Evolutionary conservation across 2,888 invertebrate species (phyloP).

Genomic region (Pegoplata infirma): DNA sequence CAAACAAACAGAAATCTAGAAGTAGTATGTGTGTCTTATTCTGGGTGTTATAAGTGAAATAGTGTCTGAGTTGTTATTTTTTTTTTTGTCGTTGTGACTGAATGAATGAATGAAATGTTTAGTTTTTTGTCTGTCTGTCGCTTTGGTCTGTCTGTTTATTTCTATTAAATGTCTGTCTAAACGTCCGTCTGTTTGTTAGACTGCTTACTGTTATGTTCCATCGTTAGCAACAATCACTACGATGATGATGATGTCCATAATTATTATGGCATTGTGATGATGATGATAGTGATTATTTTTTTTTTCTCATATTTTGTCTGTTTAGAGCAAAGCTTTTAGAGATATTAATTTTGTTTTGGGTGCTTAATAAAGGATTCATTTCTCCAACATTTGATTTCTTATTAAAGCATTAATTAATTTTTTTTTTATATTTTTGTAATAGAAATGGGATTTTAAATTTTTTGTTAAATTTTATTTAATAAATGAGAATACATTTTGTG

Average conservation of each 20-base stretch:
- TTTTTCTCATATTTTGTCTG: slow-evolving; percentile 2
- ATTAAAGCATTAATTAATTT: too few species aligned
- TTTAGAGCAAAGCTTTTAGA: slow-evolving; percentile 26
- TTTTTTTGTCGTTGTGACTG: slow-evolving; percentile 2
- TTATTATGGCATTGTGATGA: slow-evolving; percentile 18
- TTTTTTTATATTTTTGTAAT: too few species aligned
- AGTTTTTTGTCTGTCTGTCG: neutral
- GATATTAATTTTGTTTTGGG: slow-evolving; percentile 41
- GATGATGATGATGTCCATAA: slow-evolving; percentile 34
- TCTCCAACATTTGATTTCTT: neutral
- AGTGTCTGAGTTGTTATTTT: slow-evolving; percentile 34
- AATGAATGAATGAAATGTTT: slow-evolving; percentile 29
- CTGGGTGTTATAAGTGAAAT: slow-evolving; percentile 45
- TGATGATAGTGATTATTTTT: slow-evolving; percentile 31
- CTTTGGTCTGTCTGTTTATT: slow-evolving; percentile 8
- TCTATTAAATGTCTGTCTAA: slow-evolving; percentile 23
- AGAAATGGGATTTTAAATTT: too few species aligned
- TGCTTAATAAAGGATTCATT: neutral
- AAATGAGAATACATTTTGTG: too few species aligned
- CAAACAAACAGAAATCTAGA: neutral
- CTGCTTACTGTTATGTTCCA: slow-evolving; percentile 25
- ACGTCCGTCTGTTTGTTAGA: slow-evolving; percentile 3
- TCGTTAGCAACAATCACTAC: slow-evolving; percentile 40
- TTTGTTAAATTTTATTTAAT: too few species aligned
- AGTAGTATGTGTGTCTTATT: neutral